A percentile compares a stretch with the other conserved stretches of the same genome.
Conservation (phyloP, 2,888 invertebrate species). For the Drosophila affinis region DNA sequence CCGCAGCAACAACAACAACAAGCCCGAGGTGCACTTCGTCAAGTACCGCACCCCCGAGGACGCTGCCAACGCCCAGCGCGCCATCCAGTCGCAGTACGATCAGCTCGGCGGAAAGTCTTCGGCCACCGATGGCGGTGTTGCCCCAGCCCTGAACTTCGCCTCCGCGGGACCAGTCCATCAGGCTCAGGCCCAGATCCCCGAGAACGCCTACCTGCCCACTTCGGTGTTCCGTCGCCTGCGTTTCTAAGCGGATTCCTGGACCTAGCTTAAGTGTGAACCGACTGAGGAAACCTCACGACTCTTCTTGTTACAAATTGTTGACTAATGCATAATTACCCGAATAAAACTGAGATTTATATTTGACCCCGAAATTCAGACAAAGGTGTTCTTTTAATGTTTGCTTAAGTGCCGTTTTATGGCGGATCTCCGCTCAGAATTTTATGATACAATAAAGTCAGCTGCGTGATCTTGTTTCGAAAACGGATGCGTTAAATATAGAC, state of each 20-base stretch:
- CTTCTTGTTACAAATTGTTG: conserved; percentile 63
- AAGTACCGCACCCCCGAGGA: conserved; percentile 81
- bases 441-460: conserved; percentile 37
- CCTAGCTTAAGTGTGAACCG: conserved; percentile 29
- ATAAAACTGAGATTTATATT: conserved; percentile 40
- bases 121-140: conserved; percentile 71
- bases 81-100: conserved; percentile 78
- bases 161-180: conserved; percentile 63
- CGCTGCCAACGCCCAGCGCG: conserved; percentile 76
- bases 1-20: conserved; percentile 62
- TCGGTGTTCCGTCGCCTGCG: conserved; percentile 76
- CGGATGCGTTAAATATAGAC: conserved; percentile 26
- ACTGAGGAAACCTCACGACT: conserved; percentile 23
- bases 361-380: conserved; percentile 28
- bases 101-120: conserved; percentile 66
- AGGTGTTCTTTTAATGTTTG: conserved; percentile 14
- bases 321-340: conserved; percentile 57
- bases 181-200: conserved; percentile 51
- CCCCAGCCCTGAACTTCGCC: conserved; percentile 76
- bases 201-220: conserved; percentile 68
- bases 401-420: conserved; percentile 36
- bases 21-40: conserved; percentile 81
- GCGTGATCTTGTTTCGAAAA: conserved; percentile 15
- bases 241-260: conserved; percentile 39
- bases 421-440: conserved; percentile 15